These are phyloP conservation scores for Athalia rosae DNA, from an alignment of 2,888 invertebrate species.

Conservation along the genomic window DNA sequence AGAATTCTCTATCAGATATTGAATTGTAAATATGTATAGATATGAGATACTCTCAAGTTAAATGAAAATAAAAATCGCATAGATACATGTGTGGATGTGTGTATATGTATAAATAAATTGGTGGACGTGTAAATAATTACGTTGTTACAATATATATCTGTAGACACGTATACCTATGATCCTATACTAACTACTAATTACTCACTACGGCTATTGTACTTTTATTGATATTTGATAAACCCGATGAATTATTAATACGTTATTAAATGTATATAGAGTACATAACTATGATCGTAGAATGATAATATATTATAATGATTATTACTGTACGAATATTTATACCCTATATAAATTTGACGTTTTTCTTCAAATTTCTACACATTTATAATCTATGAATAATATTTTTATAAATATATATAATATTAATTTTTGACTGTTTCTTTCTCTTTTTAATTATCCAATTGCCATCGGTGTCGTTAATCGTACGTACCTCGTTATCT, in stretches of 20 bases:
- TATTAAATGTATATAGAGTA: background rate
- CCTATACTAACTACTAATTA: background rate
- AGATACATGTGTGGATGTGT: background rate
- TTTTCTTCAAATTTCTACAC: too few species aligned
- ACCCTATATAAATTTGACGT: too few species aligned
- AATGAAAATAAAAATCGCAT: background rate
- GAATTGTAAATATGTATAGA: background rate
- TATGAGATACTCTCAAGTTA: background rate
- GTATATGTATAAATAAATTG: background rate
- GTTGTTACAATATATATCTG: slow-evolving; percentile 7
- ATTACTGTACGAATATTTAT: too few species aligned
- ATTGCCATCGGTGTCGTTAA: too few species aligned
- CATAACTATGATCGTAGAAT: too few species aligned
- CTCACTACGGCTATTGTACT: background rate
- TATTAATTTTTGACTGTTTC: too few species aligned
- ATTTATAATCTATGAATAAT: too few species aligned
- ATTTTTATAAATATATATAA: too few species aligned
- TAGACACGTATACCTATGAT: background rate
- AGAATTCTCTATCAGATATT: background rate
- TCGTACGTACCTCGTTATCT: too few species aligned
- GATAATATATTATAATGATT: too few species aligned
- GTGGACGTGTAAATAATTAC: too few species aligned
- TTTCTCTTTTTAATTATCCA: too few species aligned
- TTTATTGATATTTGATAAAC: background rate
- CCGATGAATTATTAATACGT: background rate